Evolutionary conservation across 30 jellyfish, hydroid and myxozoan species (phyloP), one percentile per base, ranked within the genome.

Genomic region (Haliclystus octoradiatus): DNA sequence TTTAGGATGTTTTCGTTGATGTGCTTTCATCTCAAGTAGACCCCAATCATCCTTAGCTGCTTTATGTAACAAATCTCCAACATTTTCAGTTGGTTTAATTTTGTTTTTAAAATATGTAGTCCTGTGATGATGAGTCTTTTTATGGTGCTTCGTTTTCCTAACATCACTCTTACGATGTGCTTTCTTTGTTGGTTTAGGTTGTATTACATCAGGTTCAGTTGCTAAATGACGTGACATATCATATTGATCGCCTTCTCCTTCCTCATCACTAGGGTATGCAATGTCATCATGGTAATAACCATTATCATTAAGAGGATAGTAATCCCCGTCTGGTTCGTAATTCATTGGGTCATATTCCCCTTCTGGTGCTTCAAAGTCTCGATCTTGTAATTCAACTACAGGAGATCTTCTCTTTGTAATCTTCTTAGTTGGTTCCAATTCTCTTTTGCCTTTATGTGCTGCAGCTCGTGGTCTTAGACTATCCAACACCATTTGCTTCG

Each of bases 401-500:
- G 57, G 57, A 9, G 9, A 5, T 40, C 19, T 19, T 40, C 19
- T 19, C 9, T 19, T 9, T 5, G 9, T 40, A 9, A 9, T 5
- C 14, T 40, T 5, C 14, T 5, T 9, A 40, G 9, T 40, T 40
- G 14, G 57, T 19, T 40, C 57, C 9, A 40, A 19, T 9, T 40
- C 57, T 40, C 57, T 9, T 19, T 40, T 40, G 57, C 57, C 57
- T 19, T 40, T 40, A 19, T 19, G 57, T 19, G 57, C 28, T 3
- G 50, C 27, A 3, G 72, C 3, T 12, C 72, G 24, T 28, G 74
- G 82, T 26, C 76, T 33, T 2, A 71, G 76, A 53, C 82, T 71
- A 29, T 71, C 82, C 9, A 71, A 60, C 31, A 71, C 82, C 82
- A 71, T 71, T 53, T 71, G 50, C 74, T 71, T 71, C 26, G 82